A percentile compares a stretch with the other conserved stretches of the same genome.
Evolutionary conservation across 1,140 invertebrate genomes (phyloP).

Genomic region (Drosophila serrata): DNA sequence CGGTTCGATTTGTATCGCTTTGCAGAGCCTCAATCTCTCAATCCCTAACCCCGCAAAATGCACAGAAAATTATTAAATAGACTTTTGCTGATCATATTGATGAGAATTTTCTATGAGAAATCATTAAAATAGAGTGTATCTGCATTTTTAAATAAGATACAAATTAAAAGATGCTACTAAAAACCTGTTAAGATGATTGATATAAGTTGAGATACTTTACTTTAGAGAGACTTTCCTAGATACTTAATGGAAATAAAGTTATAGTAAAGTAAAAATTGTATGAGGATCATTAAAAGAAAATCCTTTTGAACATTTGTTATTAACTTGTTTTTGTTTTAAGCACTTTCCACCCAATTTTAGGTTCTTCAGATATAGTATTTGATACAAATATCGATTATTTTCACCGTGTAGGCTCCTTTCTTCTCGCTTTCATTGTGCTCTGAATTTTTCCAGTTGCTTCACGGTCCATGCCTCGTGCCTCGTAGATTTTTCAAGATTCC

Average conservation of each 20-base stretch:
- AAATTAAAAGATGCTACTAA: too few species aligned
- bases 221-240: too few species aligned
- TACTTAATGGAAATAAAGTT: too few species aligned
- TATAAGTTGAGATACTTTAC: too few species aligned
- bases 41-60: conserved; percentile 31
- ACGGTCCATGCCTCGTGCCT: conserved; percentile 69
- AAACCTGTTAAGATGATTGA: too few species aligned
- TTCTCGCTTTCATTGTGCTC: conserved; percentile 53
- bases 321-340: too few species aligned
- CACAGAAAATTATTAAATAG: background rate
- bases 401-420: conserved; percentile 8
- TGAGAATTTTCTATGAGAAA: background rate
- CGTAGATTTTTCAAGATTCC: conserved; percentile 67
- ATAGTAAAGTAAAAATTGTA: too few species aligned
- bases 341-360: background rate
- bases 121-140: too few species aligned
- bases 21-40: conserved; percentile 49
- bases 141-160: too few species aligned
- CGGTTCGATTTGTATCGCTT: conserved; percentile 80
- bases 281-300: too few species aligned
- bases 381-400: background rate
- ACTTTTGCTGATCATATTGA: too few species aligned
- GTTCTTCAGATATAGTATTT: background rate
- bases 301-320: too few species aligned
- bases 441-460: conserved; percentile 26